phyloP scores from a whole-genome alignment of 2,888 invertebrate species.

The Drosophila lacicola region DNA sequence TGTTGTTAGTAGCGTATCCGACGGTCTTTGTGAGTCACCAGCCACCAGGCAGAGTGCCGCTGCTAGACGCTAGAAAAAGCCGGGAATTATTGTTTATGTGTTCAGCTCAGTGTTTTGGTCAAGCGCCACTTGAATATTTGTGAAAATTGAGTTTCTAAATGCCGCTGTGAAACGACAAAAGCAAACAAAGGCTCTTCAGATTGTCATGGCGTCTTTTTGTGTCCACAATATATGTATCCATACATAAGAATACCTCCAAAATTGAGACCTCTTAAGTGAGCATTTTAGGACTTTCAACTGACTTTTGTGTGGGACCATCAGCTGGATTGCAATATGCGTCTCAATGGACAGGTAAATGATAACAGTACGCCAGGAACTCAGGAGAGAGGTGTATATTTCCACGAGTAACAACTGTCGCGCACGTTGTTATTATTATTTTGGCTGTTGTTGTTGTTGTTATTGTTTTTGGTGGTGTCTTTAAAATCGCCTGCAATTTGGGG shows the following conservation, averaged over 20 bases:
- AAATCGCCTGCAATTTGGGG: conserved; percentile 68
- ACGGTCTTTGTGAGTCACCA: conserved; percentile 50
- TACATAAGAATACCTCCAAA: conserved; percentile 22
- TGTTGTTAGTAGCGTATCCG: conserved; percentile 34
- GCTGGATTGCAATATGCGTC: conserved; percentile 8
- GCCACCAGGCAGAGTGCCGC: conserved; percentile 6
- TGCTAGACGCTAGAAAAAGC: conserved; percentile 43
- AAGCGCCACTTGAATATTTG: conserved; percentile 61
- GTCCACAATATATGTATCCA: conserved; percentile 33
- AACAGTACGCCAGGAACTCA: conserved; percentile 17
- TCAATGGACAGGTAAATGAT: conserved; percentile 41
- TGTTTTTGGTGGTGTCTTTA: conserved; percentile 57
- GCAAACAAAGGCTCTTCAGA: conserved; percentile 60
- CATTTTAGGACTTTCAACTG: conserved; percentile 11
- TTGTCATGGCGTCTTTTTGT: conserved; percentile 56
- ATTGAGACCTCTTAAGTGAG: conserved; percentile 15
- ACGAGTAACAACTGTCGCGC: conserved; percentile 35
- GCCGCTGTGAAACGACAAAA: conserved; percentile 37
- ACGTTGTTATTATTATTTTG: conserved; percentile 24
- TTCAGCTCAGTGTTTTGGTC: conserved; percentile 45
- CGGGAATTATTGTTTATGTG: conserved; percentile 58
- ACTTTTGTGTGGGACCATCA: conserved; percentile 12
- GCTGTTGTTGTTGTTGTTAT: conserved; percentile 43
- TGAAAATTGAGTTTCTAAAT: conserved; percentile 46
- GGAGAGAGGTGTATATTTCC: conserved; percentile 11